Evolutionary conservation across 2,797 vertebrate species (phyloP), one percentile per base, ranked within the genome.

Genomic region (Gambelia wislizenii): DNA sequence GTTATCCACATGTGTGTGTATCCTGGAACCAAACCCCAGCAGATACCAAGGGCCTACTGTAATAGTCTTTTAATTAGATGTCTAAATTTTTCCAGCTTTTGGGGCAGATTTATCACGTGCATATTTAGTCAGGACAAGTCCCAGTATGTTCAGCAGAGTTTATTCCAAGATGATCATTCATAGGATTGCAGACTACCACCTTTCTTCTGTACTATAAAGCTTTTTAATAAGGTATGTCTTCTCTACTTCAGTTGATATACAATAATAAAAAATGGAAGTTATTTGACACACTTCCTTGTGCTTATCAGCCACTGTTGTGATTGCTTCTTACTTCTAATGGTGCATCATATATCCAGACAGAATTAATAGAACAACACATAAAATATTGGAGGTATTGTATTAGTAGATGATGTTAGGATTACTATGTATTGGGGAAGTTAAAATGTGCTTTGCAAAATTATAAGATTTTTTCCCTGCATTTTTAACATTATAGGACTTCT

Each of bases 51-150:
- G n/a, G n/a, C n/a, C n/a, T n/a, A n/a, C n/a, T n/a, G n/a, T 7
- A 86, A 56, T 82, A 91, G 83, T 33, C 7, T 36, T 84, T 83
- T 74, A 77, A 10, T n/a, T 56, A 77, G 59, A 44, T 83, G 18
- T 47, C 7, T 79, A 90, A n/a, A 89, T 49, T 3, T 78, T 84
- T 91, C 91, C 85, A 92, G 6, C 6, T 81, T 89, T 90, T 87
- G 13, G 39, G 7, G 4, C 30, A 5, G 18, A 27, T 4, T n/a
- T 61, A 27, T 82, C 79, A 39, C 36, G 27, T 75, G 9, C 22
- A 16, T 75, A 36, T 54, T 52, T 85, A 33, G 8, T 82, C 12
- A 82, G 14, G 20, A 2, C 42, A 61, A 36, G 30, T 75, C 14
- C n/a, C 14, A 59, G 12, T 75, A 9, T 54, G 22, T 75, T 56